Conservation (phyloP, 2,113 vertebrate genomes). For the Ibidorhyncha struthersii region DNA sequence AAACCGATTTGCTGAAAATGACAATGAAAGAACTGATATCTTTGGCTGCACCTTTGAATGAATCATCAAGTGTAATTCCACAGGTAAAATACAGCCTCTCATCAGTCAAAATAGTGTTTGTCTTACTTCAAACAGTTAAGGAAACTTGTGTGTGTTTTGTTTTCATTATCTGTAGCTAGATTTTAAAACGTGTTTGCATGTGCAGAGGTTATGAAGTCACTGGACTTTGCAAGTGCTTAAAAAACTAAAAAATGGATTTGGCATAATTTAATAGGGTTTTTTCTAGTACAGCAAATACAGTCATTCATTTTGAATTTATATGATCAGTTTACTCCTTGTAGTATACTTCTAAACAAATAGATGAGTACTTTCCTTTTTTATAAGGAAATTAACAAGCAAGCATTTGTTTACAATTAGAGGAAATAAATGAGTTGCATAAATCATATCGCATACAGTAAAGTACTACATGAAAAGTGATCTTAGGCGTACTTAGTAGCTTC, state of each 20-base stretch:
- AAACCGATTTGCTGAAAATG: conserved; percentile 87
- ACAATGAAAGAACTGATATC: conserved; percentile 88
- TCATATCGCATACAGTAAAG: background rate
- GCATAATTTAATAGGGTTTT: background rate
- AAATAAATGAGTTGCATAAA: background rate
- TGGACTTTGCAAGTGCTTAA: background rate
- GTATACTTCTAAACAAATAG: background rate
- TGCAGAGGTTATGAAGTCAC: background rate
- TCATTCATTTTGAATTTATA: background rate
- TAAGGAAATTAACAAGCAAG: background rate
- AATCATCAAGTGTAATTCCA: conserved; percentile 80
- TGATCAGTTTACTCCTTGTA: background rate
- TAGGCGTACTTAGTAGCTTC: background rate
- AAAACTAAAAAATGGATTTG: background rate
- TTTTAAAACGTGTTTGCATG: background rate
- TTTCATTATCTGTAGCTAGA: background rate
- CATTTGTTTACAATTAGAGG: background rate
- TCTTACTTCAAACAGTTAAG: background rate
- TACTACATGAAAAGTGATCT: background rate
- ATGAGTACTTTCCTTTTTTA: background rate
- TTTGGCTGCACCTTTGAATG: conserved; percentile 78
- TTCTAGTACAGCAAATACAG: background rate
- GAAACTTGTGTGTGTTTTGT: background rate
- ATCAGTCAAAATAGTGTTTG: background rate
- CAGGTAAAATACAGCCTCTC: conserved; percentile 79